Conservation (phyloP, 2,888 invertebrate species). For the Nomada fabriciana region DNA sequence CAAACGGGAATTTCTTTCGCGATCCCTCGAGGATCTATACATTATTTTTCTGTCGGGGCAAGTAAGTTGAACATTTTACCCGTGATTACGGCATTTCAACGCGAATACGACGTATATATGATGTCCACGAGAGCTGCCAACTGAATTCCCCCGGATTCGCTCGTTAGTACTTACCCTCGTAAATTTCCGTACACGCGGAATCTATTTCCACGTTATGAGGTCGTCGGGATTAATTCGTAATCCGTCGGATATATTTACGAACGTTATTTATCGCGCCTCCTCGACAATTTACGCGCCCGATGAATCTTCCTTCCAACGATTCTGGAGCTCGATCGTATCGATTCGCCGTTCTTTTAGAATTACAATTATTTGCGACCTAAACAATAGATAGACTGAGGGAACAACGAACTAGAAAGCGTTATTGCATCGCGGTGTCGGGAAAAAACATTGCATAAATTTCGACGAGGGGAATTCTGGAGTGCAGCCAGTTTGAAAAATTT, state of each 20-base stretch:
- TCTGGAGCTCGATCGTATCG: background rate
- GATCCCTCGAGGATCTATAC: background rate
- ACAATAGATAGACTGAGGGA: background rate
- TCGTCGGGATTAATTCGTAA: slow-evolving; percentile 52
- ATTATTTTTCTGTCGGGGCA: slow-evolving; percentile 9
- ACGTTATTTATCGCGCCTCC: slow-evolving; percentile 32
- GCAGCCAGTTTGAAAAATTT: slow-evolving; percentile 39
- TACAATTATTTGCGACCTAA: background rate
- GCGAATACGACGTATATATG: background rate
- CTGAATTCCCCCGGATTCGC: slow-evolving; percentile 21
- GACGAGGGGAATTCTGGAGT: slow-evolving; percentile 20
- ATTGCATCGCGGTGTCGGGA: slow-evolving; percentile 1
- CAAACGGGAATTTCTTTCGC: background rate
- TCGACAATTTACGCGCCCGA: slow-evolving; percentile 20
- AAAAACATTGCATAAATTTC: slow-evolving; percentile 10
- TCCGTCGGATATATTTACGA: slow-evolving; percentile 39
- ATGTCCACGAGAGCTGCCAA: slow-evolving; percentile 23
- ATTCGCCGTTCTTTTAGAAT: too few species aligned
- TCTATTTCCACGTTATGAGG: slow-evolving; percentile 55
- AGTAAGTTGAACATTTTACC: slow-evolving; percentile 14
- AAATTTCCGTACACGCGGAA: slow-evolving; percentile 43
- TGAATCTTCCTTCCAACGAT: background rate
- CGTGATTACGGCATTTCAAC: slow-evolving; percentile 8
- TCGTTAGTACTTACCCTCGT: slow-evolving; percentile 40
- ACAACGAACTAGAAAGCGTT: background rate